These are phyloP conservation scores for Carcharodon carcharias DNA, from an alignment of 2,797 vertebrate species.

Conservation along the genomic window DNA sequence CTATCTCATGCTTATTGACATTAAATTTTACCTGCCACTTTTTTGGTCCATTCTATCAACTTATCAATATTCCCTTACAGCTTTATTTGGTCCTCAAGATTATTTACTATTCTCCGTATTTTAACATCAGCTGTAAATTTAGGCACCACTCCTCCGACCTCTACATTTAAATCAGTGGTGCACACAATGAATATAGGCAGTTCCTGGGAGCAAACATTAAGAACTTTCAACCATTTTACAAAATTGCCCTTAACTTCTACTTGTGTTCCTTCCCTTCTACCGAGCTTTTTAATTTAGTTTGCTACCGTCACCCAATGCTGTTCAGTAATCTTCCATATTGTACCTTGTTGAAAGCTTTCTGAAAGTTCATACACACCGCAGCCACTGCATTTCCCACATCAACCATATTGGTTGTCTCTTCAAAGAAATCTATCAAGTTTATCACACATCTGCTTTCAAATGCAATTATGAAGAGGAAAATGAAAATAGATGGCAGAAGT, in stretches of 20 bases:
- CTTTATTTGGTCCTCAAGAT: neutral
- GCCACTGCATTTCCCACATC: neutral
- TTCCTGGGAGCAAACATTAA: no score
- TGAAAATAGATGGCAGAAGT: no score
- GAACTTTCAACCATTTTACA: no score
- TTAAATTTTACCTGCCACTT: neutral
- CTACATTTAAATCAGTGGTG: neutral
- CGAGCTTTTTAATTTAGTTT: neutral
- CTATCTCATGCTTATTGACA: neutral
- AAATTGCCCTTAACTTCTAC: neutral
- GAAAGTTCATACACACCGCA: neutral
- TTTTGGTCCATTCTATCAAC: neutral
- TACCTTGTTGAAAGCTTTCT: neutral
- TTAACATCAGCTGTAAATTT: no score
- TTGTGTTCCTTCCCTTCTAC: neutral
- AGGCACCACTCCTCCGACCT: no score
- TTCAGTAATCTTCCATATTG: neutral
- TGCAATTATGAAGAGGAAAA: no score
- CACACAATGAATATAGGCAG: neutral
- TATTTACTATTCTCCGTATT: neutral
- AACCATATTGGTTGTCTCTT: neutral
- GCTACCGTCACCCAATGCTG: neutral
- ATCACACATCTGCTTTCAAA: no score
- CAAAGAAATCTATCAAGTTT: neutral
- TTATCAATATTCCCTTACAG: neutral